Base-by-base conservation (phyloP, 2,113 vertebrate genomes). In the Coregonus clupeaformis region DNA sequence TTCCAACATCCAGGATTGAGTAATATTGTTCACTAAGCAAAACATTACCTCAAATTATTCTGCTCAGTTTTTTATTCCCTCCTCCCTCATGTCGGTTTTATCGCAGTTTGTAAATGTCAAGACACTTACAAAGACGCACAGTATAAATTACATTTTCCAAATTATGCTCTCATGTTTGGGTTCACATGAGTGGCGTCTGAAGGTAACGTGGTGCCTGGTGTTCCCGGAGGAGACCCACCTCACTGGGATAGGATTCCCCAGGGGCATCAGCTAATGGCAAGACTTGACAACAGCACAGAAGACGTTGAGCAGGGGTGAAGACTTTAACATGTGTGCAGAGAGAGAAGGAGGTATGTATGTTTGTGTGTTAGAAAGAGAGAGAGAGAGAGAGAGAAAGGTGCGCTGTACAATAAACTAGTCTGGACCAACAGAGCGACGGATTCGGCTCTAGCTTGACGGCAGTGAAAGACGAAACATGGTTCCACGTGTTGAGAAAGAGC, bases 261-360 rank as follows among this genome's bases (percentile, higher is more conserved):
- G 90, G 90, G 91, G 87, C 90, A 91, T 91, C 91, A 90, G 91
- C 89, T 92, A 92, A 92, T 90, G 91, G 91, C 91, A 92, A 90
- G 91, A 91, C 91, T 92, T 92, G 91, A 92, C 91, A 92, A 92
- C 89, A 89, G 91, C 91, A 89, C 88, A 91, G 92, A 91, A 90
- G 90, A 88, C 87, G 84, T 84, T 94, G 94, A 92, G 91, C 91
- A 90, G 89, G 89, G 95, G 98, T 96, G 97, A 99, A 98, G 97
- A 97, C 94, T 98, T 97, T 96, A 97, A 94, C 98, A 98, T 98
- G 96, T 98, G 97, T 94, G 93, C 94, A 94, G 93, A 94, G 94
- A 95, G 94, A 94, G 95, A 88, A 81, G 71, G 80, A 80, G 86
- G 87, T 87, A 83, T 87, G 83, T 90, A 82, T 85, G 89, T 69